Evolutionary conservation across 2,113 vertebrate genomes (phyloP).

Genomic region (Chamaetylas fuelleborni): DNA sequence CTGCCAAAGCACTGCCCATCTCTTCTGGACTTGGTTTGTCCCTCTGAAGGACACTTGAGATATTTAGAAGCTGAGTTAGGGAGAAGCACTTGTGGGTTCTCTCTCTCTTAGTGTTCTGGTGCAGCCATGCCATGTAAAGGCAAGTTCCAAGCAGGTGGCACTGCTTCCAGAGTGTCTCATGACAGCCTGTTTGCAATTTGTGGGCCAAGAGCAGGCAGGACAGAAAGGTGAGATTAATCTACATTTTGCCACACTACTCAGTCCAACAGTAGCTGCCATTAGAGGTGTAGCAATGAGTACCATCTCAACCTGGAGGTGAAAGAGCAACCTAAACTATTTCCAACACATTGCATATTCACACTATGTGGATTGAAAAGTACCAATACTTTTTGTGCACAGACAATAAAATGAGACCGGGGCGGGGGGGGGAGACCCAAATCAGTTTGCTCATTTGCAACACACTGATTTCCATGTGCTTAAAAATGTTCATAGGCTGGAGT

Average conservation of each 20-base stretch:
- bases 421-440: not conserved
- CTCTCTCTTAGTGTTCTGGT: not conserved
- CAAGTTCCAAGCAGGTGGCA: not conserved
- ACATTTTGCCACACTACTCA: not conserved
- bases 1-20: not conserved
- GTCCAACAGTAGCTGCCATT: not conserved
- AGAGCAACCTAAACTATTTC: not conserved
- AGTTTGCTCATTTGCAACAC: conserved; percentile 57
- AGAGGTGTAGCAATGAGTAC: not conserved
- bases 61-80: not conserved
- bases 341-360: not conserved
- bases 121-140: not conserved
- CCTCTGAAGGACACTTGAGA: not conserved
- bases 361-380: conserved; percentile 69
- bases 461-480: conserved; percentile 72
- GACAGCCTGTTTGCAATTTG: not conserved
- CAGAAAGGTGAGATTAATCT: not conserved
- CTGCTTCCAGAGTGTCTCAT: not conserved
- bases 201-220: not conserved
- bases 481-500: conserved; percentile 64
- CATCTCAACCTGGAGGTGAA: not conserved
- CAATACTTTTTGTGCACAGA: conserved; percentile 71
- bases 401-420: conserved; percentile 8
- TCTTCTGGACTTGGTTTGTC: conserved; percentile 2
- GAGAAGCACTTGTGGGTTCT: not conserved